Evolutionary conservation across 2,113 vertebrate species (phyloP).

Genomic region (Leuciscus idus): DNA sequence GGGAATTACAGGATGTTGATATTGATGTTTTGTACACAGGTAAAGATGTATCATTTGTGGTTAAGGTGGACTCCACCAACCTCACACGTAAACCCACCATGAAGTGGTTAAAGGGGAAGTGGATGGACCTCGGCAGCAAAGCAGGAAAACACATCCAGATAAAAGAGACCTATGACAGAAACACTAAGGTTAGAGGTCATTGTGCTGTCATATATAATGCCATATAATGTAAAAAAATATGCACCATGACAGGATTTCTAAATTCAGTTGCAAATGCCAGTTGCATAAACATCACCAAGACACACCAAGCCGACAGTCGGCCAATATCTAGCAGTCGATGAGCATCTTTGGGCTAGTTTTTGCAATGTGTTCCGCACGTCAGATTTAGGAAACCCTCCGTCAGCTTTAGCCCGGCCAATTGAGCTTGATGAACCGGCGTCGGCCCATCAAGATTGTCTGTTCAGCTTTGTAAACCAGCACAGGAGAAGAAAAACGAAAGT

Average conservation of each 20-base stretch:
- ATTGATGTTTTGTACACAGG: slow-evolving; percentile 69
- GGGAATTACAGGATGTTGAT: background rate
- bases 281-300: too few species aligned
- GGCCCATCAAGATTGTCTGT: too few species aligned
- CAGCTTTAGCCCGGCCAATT: too few species aligned
- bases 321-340: too few species aligned
- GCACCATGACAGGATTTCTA: background rate
- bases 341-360: too few species aligned
- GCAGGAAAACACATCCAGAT: slow-evolving; percentile 85
- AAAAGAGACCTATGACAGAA: slow-evolving; percentile 83
- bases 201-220: background rate
- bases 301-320: too few species aligned
- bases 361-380: too few species aligned
- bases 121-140: slow-evolving; percentile 87
- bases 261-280: background rate
- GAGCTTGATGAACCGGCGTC: too few species aligned
- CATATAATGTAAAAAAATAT: background rate
- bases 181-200: slow-evolving; percentile 78
- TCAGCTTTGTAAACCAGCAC: too few species aligned
- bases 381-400: too few species aligned
- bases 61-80: slow-evolving; percentile 80
- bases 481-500: too few species aligned
- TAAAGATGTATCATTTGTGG: slow-evolving; percentile 66
- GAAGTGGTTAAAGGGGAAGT: slow-evolving; percentile 94
- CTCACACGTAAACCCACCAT: slow-evolving; percentile 77